These are phyloP conservation scores for Erpobdella octoculata DNA, from an alignment of 2,888 invertebrate species.

Conservation along the genomic window DNA sequence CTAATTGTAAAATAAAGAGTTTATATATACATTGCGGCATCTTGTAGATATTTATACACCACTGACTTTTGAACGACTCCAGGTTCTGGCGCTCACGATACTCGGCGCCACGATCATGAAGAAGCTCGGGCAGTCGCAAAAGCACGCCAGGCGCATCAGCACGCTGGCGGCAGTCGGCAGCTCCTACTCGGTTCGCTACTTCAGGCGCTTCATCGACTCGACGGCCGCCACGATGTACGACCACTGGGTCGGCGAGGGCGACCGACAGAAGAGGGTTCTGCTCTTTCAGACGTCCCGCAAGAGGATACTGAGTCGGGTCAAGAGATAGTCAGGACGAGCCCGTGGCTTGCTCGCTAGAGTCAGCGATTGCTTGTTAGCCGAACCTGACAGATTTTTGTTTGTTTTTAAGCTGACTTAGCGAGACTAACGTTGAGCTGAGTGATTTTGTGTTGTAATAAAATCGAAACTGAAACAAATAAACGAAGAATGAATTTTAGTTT, in stretches of 20 bases:
- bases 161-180: not conserved
- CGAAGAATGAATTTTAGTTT: not conserved
- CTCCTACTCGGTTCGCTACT: constrained; percentile 10
- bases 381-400: too few relatives aligned
- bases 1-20: too few relatives aligned
- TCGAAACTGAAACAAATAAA: not conserved
- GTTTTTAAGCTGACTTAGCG: too few relatives aligned
- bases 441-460: not conserved
- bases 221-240: constrained; percentile 1
- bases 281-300: constrained; percentile 22
- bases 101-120: not conserved
- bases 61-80: too few relatives aligned
- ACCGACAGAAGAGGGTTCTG: constrained; percentile 22
- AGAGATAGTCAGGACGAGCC: not conserved
- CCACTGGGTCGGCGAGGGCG: constrained; percentile 13
- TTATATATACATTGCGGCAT: too few relatives aligned
- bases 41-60: too few relatives aligned
- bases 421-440: too few relatives aligned
- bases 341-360: too few relatives aligned
- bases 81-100: not conserved
- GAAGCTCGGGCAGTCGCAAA: not conserved
- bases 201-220: constrained; percentile 9
- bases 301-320: not conserved
- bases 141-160: not conserved
- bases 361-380: too few relatives aligned